Conservation (phyloP, 2,797 vertebrate species). For the Helarctos malayanus region DNA sequence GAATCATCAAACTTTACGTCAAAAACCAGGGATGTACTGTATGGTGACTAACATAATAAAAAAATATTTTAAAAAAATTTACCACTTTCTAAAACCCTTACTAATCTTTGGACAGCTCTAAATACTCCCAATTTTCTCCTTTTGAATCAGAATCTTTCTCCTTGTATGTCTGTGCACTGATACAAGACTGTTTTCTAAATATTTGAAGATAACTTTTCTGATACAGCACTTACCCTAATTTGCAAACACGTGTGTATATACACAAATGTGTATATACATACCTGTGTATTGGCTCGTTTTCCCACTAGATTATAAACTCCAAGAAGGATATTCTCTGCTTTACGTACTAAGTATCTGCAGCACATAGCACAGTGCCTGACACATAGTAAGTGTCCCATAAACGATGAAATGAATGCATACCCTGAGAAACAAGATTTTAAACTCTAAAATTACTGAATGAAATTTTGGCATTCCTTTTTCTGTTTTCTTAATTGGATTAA, state of each 20-base stretch:
- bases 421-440: background rate
- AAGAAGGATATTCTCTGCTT: background rate
- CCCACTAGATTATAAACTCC: background rate
- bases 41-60: too few relatives aligned
- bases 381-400: background rate
- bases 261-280: too few relatives aligned
- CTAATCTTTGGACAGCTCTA: constrained; percentile 22
- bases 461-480: constrained; percentile 39
- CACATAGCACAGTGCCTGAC: background rate
- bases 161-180: background rate
- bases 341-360: background rate
- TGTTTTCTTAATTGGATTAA: constrained; percentile 7
- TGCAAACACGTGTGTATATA: background rate
- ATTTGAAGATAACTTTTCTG: background rate
- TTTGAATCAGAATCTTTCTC: constrained; percentile 43
- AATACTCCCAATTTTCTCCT: background rate
- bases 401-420: background rate
- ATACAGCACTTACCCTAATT: background rate
- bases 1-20: too few relatives aligned
- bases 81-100: constrained; percentile 42
- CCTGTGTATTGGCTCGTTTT: background rate
- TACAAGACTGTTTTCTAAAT: background rate
- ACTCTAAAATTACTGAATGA: constrained; percentile 37
- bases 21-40: too few relatives aligned
- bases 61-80: background rate